These are phyloP conservation scores for Sparidentex hasta DNA, from an alignment of 2,797 vertebrate species.

Conservation along the genomic window DNA sequence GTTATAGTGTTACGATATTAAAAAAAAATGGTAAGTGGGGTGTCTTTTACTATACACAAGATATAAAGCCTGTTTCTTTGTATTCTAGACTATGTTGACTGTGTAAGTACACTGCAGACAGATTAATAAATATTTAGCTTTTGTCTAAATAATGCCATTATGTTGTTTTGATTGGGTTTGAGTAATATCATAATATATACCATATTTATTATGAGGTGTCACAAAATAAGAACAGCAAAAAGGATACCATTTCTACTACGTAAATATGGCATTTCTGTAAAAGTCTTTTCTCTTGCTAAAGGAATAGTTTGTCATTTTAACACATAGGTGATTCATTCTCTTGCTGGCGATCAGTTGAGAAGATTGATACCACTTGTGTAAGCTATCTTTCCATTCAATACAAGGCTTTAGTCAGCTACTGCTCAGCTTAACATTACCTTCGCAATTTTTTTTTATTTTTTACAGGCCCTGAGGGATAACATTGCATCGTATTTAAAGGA, in stretches of 20 bases:
- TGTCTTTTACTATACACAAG: constrained; percentile 30
- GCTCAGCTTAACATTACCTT: neutral
- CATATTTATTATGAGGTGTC: neutral
- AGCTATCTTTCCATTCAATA: neutral
- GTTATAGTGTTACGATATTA: constrained; percentile 15
- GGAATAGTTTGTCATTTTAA: neutral
- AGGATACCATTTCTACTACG: too few relatives aligned
- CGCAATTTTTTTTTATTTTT: neutral
- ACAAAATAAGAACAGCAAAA: neutral
- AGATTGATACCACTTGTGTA: neutral
- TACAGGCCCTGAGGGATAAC: neutral
- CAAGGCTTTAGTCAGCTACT: neutral
- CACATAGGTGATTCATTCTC: neutral
- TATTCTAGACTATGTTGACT: constrained; percentile 34
- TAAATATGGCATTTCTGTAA: neutral
- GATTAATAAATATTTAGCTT: constrained; percentile 60
- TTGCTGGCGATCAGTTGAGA: neutral
- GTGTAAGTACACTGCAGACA: constrained; percentile 29
- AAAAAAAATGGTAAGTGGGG: neutral
- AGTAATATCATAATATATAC: neutral
- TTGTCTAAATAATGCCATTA: constrained; percentile 46
- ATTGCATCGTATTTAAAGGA: neutral
- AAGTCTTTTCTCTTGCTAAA: neutral
- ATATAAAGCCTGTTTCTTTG: constrained; percentile 34
- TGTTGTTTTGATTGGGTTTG: neutral